Percentiles rank a stretch among this genome's conserved stretches.
Conservation (phyloP, 2,888 invertebrate species). For the Pilophorus perplexus region DNA sequence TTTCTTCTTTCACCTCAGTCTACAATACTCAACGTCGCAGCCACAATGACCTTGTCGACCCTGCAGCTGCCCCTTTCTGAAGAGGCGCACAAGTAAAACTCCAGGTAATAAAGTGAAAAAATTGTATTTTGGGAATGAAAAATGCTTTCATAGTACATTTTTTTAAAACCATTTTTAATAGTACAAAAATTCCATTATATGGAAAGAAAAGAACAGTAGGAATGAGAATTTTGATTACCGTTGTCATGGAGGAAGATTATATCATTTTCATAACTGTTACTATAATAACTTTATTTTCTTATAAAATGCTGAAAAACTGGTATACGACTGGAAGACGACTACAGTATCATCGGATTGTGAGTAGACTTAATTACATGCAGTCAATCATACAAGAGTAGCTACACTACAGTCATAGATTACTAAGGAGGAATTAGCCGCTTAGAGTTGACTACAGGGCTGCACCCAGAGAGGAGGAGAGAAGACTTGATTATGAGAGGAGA, state of each 20-base stretch:
- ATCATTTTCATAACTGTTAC: neutral
- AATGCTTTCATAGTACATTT: conserved; percentile 13
- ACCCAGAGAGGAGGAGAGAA: too few relatives aligned
- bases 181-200: conserved; percentile 30
- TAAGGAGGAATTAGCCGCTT: too few relatives aligned
- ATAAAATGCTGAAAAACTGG: conserved; percentile 11
- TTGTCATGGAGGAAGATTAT: conserved; percentile 38
- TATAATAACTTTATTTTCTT: too few relatives aligned
- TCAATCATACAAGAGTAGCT: conserved; percentile 27
- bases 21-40: too few relatives aligned
- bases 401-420: conserved; percentile 6
- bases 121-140: conserved; percentile 40
- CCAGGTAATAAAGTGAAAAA: conserved; percentile 8
- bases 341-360: too few relatives aligned
- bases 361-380: conserved; percentile 12
- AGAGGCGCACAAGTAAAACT: neutral
- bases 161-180: conserved; percentile 3
- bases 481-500: too few relatives aligned
- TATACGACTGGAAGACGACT: conserved; percentile 31
- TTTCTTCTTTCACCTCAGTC: too few relatives aligned
- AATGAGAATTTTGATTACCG: conserved; percentile 42
- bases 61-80: too few relatives aligned
- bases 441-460: too few relatives aligned
- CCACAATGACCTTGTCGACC: too few relatives aligned
- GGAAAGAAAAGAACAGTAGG: conserved; percentile 25